Evolutionary conservation across 2,113 vertebrate species (phyloP), one percentile per base, ranked within the genome.

Genomic region (Carassius gibelio): DNA sequence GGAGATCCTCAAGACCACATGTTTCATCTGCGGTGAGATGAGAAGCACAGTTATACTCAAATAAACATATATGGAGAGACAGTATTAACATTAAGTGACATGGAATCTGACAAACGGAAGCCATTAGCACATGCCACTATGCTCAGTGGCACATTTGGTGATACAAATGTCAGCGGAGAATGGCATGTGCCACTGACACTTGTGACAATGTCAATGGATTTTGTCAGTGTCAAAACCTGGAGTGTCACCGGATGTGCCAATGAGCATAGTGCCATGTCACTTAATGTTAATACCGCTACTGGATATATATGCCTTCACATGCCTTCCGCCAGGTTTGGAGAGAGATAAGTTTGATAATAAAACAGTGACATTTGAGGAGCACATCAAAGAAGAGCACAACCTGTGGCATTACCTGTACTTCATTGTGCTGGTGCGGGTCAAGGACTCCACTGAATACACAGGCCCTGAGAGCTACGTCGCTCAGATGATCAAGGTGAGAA

Each of bases 401-500:
- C 99, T 99, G 96, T 99, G 98, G 98, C 98, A 99, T 83, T 99
- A 99, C 42, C 93, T 99, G 87, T 99, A 95, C 90, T 99, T 99
- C 71, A 98, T 99, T 3, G 98, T 99, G 8, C 90, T 99, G 87
- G 98, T 99, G 23, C 97, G 98, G 92, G 98, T 99, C 3, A 99
- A 99, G 91, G 98, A 99, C 83, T 99, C 98, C 38, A 99, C 98
- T 0, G 98, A 99, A 84, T 99, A 99, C 89, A 99, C 98, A 0
- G 98, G 98, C 7, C 98, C 98, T 0, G 98, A 99, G 93, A 99
- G 98, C 86, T 99, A 99, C 0, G 98, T 99, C 89, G 98, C 97
- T 1, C 96, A 99, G 92, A 99, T 99, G 98, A 99, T 99, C 92
- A 96, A 96, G 96, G 98, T 99, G 10, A 48, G 45, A 48, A 48